These are phyloP conservation scores for Amyelois transitella DNA, from an alignment of 1,140 invertebrate genomes.

Conservation along the genomic window DNA sequence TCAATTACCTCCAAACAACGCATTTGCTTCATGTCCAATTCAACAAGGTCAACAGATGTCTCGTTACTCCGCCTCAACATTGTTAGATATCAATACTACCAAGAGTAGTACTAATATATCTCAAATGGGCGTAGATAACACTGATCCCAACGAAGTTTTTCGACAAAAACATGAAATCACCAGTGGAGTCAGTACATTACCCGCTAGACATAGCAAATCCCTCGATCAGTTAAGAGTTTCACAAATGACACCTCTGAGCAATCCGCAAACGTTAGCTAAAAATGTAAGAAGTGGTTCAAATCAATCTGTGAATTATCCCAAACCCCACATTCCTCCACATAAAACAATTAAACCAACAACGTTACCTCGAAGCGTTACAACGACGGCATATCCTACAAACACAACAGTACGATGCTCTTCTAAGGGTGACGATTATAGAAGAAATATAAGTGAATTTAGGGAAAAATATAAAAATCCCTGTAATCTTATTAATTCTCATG, in stretches of 20 bases:
- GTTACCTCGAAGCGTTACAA: slow-evolving; percentile 67
- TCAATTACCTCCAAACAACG: slow-evolving; percentile 61
- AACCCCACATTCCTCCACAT: slow-evolving; percentile 44
- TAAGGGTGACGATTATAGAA: slow-evolving; percentile 71
- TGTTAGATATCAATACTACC: slow-evolving; percentile 66
- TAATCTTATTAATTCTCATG: slow-evolving; percentile 42
- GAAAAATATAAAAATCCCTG: slow-evolving; percentile 76
- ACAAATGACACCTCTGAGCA: slow-evolving; percentile 52
- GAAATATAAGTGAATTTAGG: slow-evolving; percentile 77
- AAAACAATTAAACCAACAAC: slow-evolving; percentile 63
- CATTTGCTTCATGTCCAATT: slow-evolving; percentile 61
- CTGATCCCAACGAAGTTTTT: slow-evolving; percentile 41
- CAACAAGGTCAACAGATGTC: slow-evolving; percentile 72
- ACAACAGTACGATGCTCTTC: slow-evolving; percentile 56
- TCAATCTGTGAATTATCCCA: slow-evolving; percentile 58
- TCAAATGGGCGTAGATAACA: slow-evolving; percentile 41
- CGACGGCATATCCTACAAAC: slow-evolving; percentile 58
- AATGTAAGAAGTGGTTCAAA: slow-evolving; percentile 53
- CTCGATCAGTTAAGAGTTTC: slow-evolving; percentile 82
- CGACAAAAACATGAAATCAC: slow-evolving; percentile 56
- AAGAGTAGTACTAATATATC: slow-evolving; percentile 44
- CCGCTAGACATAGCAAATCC: slow-evolving; percentile 86
- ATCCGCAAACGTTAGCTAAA: slow-evolving; percentile 48
- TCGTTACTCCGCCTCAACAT: slow-evolving; percentile 76
- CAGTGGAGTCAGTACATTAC: slow-evolving; percentile 73